phyloP scores from a whole-genome alignment of 2,113 vertebrate genomes.

The Urocynchramus pylzowi region DNA sequence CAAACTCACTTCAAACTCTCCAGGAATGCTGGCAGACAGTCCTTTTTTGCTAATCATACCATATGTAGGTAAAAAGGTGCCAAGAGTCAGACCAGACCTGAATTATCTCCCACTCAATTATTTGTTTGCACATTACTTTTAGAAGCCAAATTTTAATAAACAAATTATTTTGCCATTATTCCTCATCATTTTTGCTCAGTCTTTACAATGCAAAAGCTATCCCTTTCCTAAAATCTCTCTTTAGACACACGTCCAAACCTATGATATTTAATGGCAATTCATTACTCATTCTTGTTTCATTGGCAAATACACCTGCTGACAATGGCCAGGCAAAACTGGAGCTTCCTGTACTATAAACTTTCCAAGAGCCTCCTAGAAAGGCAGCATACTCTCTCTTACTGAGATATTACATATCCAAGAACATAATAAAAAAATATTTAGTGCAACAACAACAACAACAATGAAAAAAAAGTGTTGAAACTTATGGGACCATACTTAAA shows the following conservation, averaged over 20 bases:
- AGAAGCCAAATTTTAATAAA: constrained; percentile 14
- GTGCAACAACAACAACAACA: not conserved
- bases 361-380: not conserved
- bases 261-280: not conserved
- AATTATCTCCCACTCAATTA: not conserved
- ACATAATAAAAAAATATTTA: not conserved
- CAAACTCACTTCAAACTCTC: not conserved
- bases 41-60: not conserved
- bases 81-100: not conserved
- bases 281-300: not conserved
- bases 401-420: not conserved
- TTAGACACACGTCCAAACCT: not conserved
- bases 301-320: not conserved
- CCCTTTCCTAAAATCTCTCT: not conserved
- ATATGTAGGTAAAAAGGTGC: constrained; percentile 49
- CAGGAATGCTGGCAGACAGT: constrained; percentile 24
- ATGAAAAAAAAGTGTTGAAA: not conserved
- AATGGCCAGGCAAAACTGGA: not conserved
- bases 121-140: not conserved
- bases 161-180: not conserved
- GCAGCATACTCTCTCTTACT: not conserved
- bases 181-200: not conserved
- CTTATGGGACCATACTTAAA: not conserved
- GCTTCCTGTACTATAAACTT: not conserved
- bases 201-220: not conserved